Conservation (phyloP, 2,888 invertebrate genomes). For the Girardia tigrina region DNA sequence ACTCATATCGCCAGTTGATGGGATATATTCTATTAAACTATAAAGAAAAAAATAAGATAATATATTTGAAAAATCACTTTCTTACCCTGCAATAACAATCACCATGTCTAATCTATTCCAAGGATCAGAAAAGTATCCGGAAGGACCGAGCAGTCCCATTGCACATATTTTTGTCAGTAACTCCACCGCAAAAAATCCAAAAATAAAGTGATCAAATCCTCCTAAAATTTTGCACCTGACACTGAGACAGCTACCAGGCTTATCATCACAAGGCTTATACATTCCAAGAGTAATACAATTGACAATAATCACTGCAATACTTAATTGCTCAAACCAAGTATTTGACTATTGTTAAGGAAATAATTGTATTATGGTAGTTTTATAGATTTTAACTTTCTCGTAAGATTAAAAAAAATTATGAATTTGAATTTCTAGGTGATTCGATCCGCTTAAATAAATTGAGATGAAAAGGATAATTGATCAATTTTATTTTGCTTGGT, state of each 20-base stretch:
- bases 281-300: constrained; percentile 97
- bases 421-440: no score
- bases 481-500: no score
- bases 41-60: constrained; percentile 38
- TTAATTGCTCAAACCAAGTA: constrained; percentile 95
- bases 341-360: constrained; percentile 25
- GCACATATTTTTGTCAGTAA: constrained; percentile 97
- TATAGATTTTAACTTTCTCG: no score
- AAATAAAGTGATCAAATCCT: constrained; percentile 94
- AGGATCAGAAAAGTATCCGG: constrained; percentile 86
- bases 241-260: constrained; percentile 56
- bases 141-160: constrained; percentile 75
- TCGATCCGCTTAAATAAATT: no score
- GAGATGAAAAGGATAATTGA: no score
- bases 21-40: constrained; percentile 52
- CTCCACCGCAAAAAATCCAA: constrained; percentile 89
- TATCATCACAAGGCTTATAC: constrained; percentile 89
- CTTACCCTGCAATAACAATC: constrained; percentile 86
- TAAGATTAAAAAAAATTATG: no score
- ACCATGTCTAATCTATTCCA: constrained; percentile 98
- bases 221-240: constrained; percentile 54
- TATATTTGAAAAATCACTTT: constrained; percentile 37
- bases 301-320: constrained; percentile 89
- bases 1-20: constrained; percentile 91
- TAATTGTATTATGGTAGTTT: not conserved